These are phyloP conservation scores for Sinocyclocheilus maitianheensis DNA, from an alignment of 2,113 vertebrate genomes.

Conservation along the genomic window DNA sequence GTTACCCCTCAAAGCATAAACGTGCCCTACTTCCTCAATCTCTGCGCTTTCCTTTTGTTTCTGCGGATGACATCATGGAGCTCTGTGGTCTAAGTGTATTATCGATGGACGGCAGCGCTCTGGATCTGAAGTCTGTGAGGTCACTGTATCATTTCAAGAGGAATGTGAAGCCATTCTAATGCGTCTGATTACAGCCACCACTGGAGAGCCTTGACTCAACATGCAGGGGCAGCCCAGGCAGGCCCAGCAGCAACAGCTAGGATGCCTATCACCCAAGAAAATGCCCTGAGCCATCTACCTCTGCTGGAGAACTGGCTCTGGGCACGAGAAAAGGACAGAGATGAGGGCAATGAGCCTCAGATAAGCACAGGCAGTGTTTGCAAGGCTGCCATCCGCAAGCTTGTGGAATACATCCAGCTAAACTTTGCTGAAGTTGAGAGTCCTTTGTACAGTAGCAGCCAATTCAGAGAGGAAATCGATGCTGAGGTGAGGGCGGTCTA, in stretches of 20 bases:
- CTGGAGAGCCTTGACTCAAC: conserved; percentile 58
- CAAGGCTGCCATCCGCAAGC: conserved; percentile 86
- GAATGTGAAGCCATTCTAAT: conserved; percentile 46
- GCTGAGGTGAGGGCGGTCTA: conserved; percentile 86
- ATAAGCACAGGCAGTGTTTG: conserved; percentile 72
- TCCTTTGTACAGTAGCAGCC: conserved; percentile 44
- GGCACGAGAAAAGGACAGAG: conserved; percentile 65
- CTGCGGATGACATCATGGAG: conserved; percentile 62
- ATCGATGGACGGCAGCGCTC: not conserved
- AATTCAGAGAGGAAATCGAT: conserved; percentile 65
- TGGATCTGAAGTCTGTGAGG: conserved; percentile 25
- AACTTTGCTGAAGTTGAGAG: conserved; percentile 82
- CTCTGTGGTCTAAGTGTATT: conserved; percentile 26
- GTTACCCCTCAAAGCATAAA: conserved; percentile 47
- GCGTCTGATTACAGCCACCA: conserved; percentile 24
- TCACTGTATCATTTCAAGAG: conserved; percentile 30
- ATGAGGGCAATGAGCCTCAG: conserved; percentile 39
- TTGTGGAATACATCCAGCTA: conserved; percentile 91
- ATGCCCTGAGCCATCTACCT: conserved; percentile 84
- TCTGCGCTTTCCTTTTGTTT: conserved; percentile 30
- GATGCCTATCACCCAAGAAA: conserved; percentile 97
- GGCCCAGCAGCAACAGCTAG: conserved; percentile 61
- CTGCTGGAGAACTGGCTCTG: conserved; percentile 88
- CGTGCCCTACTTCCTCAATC: conserved; percentile 22
- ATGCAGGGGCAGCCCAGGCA: conserved; percentile 68